Percentiles rank a stretch among this genome's conserved stretches.
Conservation (phyloP, 1,140 invertebrate species). For the Bilobella aurantiaca region DNA sequence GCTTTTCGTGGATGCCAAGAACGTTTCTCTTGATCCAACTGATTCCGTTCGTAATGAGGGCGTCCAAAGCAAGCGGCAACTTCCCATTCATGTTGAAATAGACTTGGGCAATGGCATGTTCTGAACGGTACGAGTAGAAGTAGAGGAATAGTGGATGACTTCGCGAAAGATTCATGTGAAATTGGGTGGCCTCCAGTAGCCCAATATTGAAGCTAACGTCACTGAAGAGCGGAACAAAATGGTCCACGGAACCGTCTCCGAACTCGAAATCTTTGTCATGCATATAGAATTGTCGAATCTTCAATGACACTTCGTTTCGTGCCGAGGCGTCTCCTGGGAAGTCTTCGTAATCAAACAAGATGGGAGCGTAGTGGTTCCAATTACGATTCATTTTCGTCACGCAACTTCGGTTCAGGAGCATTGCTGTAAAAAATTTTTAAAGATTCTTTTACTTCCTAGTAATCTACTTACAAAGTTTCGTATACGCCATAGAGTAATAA, state of each 20-base stretch:
- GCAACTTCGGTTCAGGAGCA: not conserved
- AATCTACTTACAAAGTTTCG: not conserved
- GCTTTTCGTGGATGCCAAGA: not conserved
- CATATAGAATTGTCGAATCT: not conserved
- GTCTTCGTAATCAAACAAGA: constrained; percentile 10
- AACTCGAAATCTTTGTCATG: not conserved
- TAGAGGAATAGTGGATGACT: not conserved
- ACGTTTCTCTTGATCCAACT: not conserved
- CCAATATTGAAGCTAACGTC: not conserved
- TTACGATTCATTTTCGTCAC: not conserved
- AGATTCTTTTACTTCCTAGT: not conserved
- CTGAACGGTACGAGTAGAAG: not conserved
- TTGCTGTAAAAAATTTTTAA: not conserved
- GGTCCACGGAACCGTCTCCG: not conserved
- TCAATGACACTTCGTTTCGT: not conserved
- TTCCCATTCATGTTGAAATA: constrained; percentile 3
- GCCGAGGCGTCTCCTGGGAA: not conserved
- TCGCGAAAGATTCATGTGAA: not conserved
- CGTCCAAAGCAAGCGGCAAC: not conserved
- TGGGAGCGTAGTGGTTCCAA: not conserved
- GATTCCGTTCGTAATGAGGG: not conserved
- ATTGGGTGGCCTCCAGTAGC: not conserved
- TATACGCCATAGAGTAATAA: not conserved
- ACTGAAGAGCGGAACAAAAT: not conserved
- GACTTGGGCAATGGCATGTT: not conserved